Evolutionary conservation across 2,888 invertebrate species (phyloP).

Genomic region (Macrostomum cliftonense): DNA sequence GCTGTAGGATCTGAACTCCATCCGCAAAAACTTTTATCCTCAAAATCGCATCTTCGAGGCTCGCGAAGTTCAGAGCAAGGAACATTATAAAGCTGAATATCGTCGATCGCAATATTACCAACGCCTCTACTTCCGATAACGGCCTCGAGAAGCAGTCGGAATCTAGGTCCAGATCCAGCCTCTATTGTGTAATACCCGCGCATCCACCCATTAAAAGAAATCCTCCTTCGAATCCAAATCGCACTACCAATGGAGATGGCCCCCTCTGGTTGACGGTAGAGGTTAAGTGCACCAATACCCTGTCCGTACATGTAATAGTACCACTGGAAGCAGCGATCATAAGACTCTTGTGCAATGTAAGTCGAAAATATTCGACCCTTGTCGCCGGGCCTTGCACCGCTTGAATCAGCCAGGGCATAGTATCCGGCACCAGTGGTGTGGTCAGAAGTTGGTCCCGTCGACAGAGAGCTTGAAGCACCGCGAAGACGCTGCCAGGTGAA

Average conservation of each 20-base stretch:
- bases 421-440: slow-evolving; percentile 6
- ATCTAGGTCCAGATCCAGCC: slow-evolving; percentile 6
- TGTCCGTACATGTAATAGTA: slow-evolving; percentile 10
- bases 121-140: slow-evolving; percentile 17
- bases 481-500: neutral
- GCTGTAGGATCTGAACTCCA: slow-evolving; percentile 9
- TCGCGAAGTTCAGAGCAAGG: neutral
- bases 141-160: slow-evolving; percentile 20
- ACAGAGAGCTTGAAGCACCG: neutral
- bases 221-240: too few relatives aligned
- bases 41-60: slow-evolving; percentile 9
- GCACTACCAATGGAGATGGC: neutral
- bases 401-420: too few relatives aligned
- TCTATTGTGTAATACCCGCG: too few relatives aligned
- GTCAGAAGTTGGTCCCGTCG: slow-evolving; percentile 12
- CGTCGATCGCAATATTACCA: too few relatives aligned
- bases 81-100: neutral
- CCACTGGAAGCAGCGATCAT: slow-evolving; percentile 5
- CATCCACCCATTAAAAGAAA: too few relatives aligned
- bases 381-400: too few relatives aligned
- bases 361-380: too few relatives aligned
- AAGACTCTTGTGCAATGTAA: neutral
- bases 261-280: neutral
- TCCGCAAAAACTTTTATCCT: slow-evolving; percentile 7
- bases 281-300: slow-evolving; percentile 7